Evolutionary conservation across 2,888 invertebrate genomes (phyloP), one percentile per base, ranked within the genome.

Genomic region (Tetragnatha montana): DNA sequence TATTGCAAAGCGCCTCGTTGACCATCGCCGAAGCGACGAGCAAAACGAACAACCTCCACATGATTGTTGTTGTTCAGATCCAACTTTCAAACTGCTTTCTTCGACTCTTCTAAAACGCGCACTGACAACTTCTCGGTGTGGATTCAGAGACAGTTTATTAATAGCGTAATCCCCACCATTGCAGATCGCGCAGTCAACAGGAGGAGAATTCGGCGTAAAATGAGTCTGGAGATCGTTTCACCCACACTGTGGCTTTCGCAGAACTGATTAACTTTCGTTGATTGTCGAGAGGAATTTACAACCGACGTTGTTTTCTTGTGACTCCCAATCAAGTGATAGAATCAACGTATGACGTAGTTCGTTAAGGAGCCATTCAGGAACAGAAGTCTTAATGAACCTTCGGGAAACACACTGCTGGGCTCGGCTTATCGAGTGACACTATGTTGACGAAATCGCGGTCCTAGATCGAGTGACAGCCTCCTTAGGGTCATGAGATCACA

Each of bases 381-480:
- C 60, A 60, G 73, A 80, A 14, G 73, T 22, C 17, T 73, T 82
- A 82, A 82, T 82, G 82, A 82, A 19, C 14, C 82, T 50, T 51
- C 51, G 19, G 73, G 19, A 60, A 82, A 51, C 51, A 7, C 51
- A 21, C 81, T 12, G 21, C 47, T 6, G n/a, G 14, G 19, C 60
- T 19, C 78, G n/a, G 76, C 81, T 86, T 89, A 89, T 89, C 89
- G 75, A 81, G 35, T 80, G 68, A 80, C 80, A 75, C 74, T 78
- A 68, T 82, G 83, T 79, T 83, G 75, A 74, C 84, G 69, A 75
- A 81, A 89, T 22, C 22, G 69, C 76, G 60, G 70, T 50, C 75
- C 81, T 85, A 85, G 35, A 35, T 85, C 85, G 69, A 47, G 70
- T 85, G 69, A 76, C 81, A 80, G 50, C 47, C 35, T 35, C 22